These are phyloP conservation scores for Theonella swinhoei DNA, from an alignment of 37 sponge, comb jelly and placozoan species.

Conservation along the genomic window DNA sequence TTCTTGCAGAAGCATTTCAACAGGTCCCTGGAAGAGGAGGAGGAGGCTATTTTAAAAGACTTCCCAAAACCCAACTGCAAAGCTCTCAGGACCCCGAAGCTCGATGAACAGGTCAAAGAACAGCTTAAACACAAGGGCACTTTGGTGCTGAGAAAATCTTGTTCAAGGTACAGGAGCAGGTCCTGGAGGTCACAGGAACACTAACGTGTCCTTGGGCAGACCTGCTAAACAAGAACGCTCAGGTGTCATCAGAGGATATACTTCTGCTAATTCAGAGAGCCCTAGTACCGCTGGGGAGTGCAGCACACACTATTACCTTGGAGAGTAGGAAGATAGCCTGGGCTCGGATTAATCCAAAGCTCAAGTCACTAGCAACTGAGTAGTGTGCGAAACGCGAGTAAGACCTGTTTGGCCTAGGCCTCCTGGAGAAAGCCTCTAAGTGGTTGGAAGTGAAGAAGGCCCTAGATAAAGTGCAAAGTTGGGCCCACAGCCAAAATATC, in stretches of 20 bases:
- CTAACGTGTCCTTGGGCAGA: conserved; percentile 33
- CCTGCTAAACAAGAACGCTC: conserved; percentile 1
- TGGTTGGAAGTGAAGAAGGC: conserved; percentile 22
- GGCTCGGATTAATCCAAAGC: conserved; percentile 36
- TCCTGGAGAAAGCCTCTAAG: conserved; percentile 44
- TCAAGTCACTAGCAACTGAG: conserved; percentile 36
- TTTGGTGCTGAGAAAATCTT: too few relatives aligned
- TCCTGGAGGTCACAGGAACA: conserved; percentile 19
- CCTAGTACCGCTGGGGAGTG: conserved; percentile 27
- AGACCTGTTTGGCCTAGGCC: conserved; percentile 28
- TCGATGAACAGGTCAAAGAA: conserved; percentile 24
- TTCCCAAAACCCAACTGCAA: conserved; percentile 16
- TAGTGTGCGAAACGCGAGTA: conserved; percentile 13
- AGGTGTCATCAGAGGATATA: conserved; percentile 9
- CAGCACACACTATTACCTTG: conserved; percentile 6
- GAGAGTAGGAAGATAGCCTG: conserved; percentile 34
- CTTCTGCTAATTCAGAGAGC: conserved; percentile 22
- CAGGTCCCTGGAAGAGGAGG: background rate
- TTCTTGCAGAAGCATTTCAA: conserved; percentile 24
- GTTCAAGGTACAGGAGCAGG: conserved; percentile 24
- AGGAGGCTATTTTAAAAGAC: conserved; percentile 23
- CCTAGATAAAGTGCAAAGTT: background rate
- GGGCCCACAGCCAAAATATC: too few relatives aligned
- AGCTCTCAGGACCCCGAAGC: conserved; percentile 6
- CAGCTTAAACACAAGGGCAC: conserved; percentile 22